Evolutionary conservation across 1,140 invertebrate species (phyloP).

Genomic region (Drusus annulatus): DNA sequence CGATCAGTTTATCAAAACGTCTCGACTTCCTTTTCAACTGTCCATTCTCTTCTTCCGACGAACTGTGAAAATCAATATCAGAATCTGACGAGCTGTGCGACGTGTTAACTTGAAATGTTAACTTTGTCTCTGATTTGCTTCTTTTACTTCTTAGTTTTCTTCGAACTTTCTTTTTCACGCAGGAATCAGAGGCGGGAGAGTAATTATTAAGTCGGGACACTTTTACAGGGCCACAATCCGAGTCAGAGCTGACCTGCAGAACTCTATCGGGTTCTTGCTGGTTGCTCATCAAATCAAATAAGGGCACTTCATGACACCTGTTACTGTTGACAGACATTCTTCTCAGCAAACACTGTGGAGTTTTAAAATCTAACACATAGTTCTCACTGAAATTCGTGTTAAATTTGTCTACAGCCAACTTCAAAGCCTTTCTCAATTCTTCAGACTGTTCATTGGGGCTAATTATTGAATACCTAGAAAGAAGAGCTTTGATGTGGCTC

Average conservation of each 20-base stretch:
- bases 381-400: conserved; percentile 43
- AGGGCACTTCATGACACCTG: conserved; percentile 23
- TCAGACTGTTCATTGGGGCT: conserved; percentile 30
- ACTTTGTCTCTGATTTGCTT: conserved; percentile 25
- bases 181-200: conserved; percentile 26
- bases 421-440: conserved; percentile 39
- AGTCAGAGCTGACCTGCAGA: conserved; percentile 47
- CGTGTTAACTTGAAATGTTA: conserved; percentile 44
- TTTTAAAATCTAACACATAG: conserved; percentile 45
- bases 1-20: not conserved
- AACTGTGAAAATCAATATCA: conserved; percentile 56
- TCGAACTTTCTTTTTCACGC: conserved; percentile 22
- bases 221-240: conserved; percentile 32
- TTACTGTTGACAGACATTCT: conserved; percentile 14
- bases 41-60: conserved; percentile 21
- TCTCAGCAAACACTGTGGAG: conserved; percentile 25
- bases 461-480: conserved; percentile 26
- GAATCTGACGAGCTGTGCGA: conserved; percentile 63
- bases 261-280: conserved; percentile 28
- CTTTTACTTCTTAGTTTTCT: conserved; percentile 19
- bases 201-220: conserved; percentile 33
- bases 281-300: conserved; percentile 7
- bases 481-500: conserved; percentile 23
- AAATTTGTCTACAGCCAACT: conserved; percentile 35
- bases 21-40: not conserved